phyloP scores from a whole-genome alignment of 2,888 invertebrate species.

The Neoaliturus tenellus region DNA sequence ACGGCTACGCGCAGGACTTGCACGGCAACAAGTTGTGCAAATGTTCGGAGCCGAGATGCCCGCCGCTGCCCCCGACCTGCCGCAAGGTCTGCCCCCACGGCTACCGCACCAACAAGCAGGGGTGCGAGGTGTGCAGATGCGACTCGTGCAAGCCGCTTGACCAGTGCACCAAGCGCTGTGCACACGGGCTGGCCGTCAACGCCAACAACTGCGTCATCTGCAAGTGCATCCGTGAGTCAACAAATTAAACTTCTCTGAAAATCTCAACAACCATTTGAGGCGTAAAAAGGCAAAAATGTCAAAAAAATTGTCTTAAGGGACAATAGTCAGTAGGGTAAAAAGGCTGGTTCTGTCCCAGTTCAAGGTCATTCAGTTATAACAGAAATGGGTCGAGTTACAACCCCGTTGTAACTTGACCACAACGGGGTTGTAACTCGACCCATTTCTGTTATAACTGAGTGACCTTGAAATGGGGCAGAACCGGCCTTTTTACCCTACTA shows the following conservation, averaged over 20 bases:
- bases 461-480: too few relatives aligned
- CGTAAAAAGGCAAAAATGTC: too few relatives aligned
- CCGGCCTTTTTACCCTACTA: too few relatives aligned
- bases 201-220: conserved; percentile 74
- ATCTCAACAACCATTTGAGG: too few relatives aligned
- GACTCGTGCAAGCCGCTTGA: conserved; percentile 69
- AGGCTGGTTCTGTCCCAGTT: too few relatives aligned
- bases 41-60: conserved; percentile 71
- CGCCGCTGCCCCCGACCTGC: conserved; percentile 74
- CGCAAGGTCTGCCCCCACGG: conserved; percentile 76
- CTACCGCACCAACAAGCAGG: conserved; percentile 73
- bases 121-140: conserved; percentile 75
- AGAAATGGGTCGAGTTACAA: too few relatives aligned
- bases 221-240: conserved; percentile 69
- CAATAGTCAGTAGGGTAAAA: too few relatives aligned
- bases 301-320: too few relatives aligned
- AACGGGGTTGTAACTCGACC: too few relatives aligned
- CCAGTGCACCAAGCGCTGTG: conserved; percentile 73
- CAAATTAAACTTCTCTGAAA: neutral
- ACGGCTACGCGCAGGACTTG: conserved; percentile 64
- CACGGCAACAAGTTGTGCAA: conserved; percentile 67
- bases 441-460: too few relatives aligned
- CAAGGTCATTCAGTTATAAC: too few relatives aligned
- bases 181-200: conserved; percentile 73
- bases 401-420: too few relatives aligned